A percentile compares a stretch with the other conserved stretches of the same genome.
Conservation (phyloP, 2,888 invertebrate species). For the Lepidonotus clava region DNA sequence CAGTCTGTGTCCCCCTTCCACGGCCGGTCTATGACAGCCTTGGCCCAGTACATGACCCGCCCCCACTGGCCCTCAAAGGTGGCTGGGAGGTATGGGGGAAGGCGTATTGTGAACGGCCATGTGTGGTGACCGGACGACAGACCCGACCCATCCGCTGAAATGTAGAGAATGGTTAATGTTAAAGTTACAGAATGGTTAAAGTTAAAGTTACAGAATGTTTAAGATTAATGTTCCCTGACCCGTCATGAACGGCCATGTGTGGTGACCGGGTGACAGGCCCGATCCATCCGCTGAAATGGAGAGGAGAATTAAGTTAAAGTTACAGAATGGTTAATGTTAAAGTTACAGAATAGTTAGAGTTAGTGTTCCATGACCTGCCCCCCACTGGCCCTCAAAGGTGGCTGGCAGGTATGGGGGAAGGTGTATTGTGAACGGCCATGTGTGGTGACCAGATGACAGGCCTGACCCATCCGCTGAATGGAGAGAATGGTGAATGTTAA, state of each 20-base stretch:
- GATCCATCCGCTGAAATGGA: slow-evolving; percentile 52
- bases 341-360: too few species aligned
- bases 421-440: slow-evolving; percentile 86
- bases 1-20: slow-evolving; percentile 92
- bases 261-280: slow-evolving; percentile 56
- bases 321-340: too few species aligned
- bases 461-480: slow-evolving; percentile 34
- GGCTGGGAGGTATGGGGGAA: slow-evolving; percentile 82
- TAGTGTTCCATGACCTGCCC: slow-evolving; percentile 90
- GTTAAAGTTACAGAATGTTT: too few species aligned
- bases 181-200: too few species aligned
- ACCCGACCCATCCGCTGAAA: slow-evolving; percentile 43
- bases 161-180: too few species aligned
- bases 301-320: too few species aligned
- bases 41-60: slow-evolving; percentile 91
- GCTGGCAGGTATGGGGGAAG: slow-evolving; percentile 83
- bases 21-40: slow-evolving; percentile 89
- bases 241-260: slow-evolving; percentile 83
- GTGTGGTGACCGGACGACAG: slow-evolving; percentile 59
- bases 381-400: slow-evolving; percentile 78
- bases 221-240: too few species aligned
- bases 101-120: slow-evolving; percentile 86
- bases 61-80: slow-evolving; percentile 78
- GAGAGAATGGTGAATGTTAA: too few species aligned
- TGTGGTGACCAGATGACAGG: slow-evolving; percentile 56